These are phyloP conservation scores for Oikopleura albicans DNA, from an alignment of 23 tunicate genomes.

Conservation along the genomic window DNA sequence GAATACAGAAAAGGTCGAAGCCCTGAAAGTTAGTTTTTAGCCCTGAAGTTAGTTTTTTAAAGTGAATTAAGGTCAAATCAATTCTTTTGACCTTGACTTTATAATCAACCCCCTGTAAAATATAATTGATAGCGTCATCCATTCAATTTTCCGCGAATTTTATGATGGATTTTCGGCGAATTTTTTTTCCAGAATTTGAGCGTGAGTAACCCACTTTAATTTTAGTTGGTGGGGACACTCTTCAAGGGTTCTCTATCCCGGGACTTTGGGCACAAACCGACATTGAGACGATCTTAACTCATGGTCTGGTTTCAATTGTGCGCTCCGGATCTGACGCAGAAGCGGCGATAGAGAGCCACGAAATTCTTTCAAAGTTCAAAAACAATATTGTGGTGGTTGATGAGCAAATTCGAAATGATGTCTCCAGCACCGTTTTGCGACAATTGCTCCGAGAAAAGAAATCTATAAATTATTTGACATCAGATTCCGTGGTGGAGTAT, in stretches of 20 bases:
- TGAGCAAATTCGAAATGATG: neutral
- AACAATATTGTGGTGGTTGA: neutral
- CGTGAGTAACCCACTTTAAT: too few species aligned
- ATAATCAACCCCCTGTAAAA: too few species aligned
- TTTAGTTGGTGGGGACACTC: neutral
- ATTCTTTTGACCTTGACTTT: too few species aligned
- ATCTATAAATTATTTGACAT: neutral
- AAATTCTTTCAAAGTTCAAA: neutral
- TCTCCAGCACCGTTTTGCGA: neutral
- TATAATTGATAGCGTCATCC: too few species aligned
- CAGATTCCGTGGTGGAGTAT: neutral
- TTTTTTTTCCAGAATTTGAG: too few species aligned
- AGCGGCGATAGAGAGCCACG: neutral
- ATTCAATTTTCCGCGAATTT: too few species aligned
- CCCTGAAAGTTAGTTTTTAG: too few species aligned
- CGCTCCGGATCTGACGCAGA: too few species aligned
- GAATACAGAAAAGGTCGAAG: too few species aligned
- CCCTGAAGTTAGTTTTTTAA: too few species aligned
- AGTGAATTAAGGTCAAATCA: too few species aligned
- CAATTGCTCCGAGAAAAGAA: neutral
- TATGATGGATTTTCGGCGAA: too few species aligned
- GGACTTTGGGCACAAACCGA: neutral
- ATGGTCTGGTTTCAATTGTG: neutral
- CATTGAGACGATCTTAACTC: neutral
- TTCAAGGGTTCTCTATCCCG: neutral